Conservation (phyloP, 2,113 vertebrate genomes). For the Elachura formosa region DNA sequence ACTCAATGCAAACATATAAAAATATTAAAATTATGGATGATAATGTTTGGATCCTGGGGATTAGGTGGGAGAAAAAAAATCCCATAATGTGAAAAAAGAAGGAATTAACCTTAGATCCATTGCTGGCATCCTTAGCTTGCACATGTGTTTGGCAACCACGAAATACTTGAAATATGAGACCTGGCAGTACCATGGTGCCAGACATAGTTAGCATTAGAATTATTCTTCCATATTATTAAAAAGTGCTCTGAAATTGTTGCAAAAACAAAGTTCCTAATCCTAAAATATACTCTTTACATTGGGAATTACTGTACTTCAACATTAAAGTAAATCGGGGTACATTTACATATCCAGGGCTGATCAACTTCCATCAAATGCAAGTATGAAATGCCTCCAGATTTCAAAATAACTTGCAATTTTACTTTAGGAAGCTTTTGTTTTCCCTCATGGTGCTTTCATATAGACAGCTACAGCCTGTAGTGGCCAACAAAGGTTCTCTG, state of each 20-base stretch:
- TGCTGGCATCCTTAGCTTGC: background rate
- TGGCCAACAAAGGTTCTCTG: background rate
- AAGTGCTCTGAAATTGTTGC: background rate
- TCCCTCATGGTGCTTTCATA: background rate
- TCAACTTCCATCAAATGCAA: background rate
- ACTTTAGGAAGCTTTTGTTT: background rate
- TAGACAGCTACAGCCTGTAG: background rate
- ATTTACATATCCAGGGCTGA: background rate
- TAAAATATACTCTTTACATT: background rate
- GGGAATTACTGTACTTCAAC: background rate
- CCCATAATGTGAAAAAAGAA: background rate
- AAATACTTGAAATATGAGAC: constrained; percentile 12
- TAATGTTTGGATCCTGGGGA: background rate
- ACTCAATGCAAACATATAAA: background rate
- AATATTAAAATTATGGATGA: background rate
- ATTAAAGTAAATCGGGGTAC: background rate
- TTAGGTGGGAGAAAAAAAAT: background rate
- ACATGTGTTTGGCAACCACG: constrained; percentile 15
- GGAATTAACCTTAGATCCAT: background rate
- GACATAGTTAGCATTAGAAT: background rate
- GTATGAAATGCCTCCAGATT: background rate
- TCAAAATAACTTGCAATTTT: background rate
- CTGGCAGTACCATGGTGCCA: background rate
- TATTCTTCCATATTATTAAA: constrained; percentile 14
- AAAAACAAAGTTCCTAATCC: background rate